Percentiles rank a stretch among this genome's conserved stretches.
Conservation (phyloP, 2,797 vertebrate species). For the Platyrinchus mystaceus region DNA sequence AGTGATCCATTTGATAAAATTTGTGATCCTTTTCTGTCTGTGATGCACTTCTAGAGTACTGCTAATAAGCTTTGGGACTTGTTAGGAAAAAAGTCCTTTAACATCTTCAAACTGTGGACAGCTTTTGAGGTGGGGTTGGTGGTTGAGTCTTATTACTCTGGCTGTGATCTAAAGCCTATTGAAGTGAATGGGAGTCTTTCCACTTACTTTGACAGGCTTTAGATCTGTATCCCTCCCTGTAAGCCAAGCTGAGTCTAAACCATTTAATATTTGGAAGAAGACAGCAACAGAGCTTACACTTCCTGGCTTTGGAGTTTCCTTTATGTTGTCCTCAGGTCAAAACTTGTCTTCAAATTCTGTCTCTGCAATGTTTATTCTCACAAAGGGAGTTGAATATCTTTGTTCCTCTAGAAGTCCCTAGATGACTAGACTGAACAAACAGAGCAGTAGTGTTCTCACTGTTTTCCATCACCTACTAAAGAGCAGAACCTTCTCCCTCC, state of each 20-base stretch:
- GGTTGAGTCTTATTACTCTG: neutral
- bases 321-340: conserved; percentile 49
- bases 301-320: conserved; percentile 25
- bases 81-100: neutral
- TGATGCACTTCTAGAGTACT: neutral
- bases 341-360: conserved; percentile 60
- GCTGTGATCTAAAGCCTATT: neutral
- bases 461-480: conserved; percentile 75
- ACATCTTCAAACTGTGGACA: neutral
- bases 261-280: conserved; percentile 19
- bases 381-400: conserved; percentile 69
- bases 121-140: neutral
- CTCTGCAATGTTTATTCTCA: conserved; percentile 60
- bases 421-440: conserved; percentile 72
- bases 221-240: neutral
- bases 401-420: conserved; percentile 58
- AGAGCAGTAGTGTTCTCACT: conserved; percentile 64
- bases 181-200: neutral
- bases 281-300: neutral
- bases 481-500: conserved; percentile 74
- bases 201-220: neutral
- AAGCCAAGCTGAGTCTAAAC: neutral
- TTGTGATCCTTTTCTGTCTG: neutral
- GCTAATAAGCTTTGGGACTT: neutral
- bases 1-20: neutral